A percentile compares a stretch with the other conserved stretches of the same genome.
phyloP scores from a whole-genome alignment of 2,797 vertebrate species.

The Delichon dasypus region DNA sequence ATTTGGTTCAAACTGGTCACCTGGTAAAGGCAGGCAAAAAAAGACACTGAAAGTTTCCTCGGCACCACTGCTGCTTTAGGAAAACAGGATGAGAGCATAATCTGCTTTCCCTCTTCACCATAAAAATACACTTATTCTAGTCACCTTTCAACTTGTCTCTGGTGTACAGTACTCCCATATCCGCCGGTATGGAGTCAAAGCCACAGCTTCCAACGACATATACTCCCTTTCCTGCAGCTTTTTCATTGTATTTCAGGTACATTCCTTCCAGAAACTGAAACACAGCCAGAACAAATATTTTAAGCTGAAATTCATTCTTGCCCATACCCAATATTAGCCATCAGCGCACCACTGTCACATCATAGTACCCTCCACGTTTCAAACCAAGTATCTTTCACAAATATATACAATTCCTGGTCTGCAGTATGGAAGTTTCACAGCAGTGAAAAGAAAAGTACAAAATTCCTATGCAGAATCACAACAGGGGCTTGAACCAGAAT shows the following conservation, averaged over 20 bases:
- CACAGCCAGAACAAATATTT: constrained; percentile 17
- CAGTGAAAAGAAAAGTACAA: not conserved
- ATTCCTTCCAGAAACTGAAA: constrained; percentile 92
- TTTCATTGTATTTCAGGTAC: constrained; percentile 86
- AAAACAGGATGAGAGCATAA: not conserved
- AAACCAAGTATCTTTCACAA: not conserved
- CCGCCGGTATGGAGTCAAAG: constrained; percentile 95
- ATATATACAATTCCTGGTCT: rapidly evolving
- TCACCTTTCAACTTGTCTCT: constrained; percentile 90
- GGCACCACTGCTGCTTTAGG: not conserved
- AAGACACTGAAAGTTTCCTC: not conserved
- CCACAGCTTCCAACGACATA: constrained; percentile 94
- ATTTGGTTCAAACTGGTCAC: not conserved
- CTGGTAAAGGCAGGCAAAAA: not conserved
- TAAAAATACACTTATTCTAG: not conserved
- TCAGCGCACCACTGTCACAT: rapidly evolving
- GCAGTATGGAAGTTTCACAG: not conserved
- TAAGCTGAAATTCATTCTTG: not conserved
- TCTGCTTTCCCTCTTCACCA: not conserved
- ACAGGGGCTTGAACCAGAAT: not conserved
- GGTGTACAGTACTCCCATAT: constrained; percentile 94
- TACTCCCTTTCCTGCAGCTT: constrained; percentile 88
- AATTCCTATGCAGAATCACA: not conserved
- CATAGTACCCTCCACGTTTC: not conserved
- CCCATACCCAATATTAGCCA: not conserved